phyloP scores from a whole-genome alignment of 2,797 vertebrate species.

The Silurus lanzhouensis region DNA sequence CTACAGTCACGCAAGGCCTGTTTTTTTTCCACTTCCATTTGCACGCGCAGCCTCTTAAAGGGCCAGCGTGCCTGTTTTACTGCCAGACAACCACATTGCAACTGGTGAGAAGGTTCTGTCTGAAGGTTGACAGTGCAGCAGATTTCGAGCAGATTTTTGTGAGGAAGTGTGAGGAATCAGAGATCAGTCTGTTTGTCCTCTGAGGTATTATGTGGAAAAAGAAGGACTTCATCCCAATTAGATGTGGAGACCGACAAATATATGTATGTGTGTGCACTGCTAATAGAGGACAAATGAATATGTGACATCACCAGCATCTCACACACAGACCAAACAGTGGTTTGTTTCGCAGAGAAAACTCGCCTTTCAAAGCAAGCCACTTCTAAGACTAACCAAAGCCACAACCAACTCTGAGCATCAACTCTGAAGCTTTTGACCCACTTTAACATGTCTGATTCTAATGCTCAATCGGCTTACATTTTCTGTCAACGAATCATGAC shows the following conservation, averaged over 20 bases:
- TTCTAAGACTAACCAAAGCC: constrained; percentile 30
- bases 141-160: constrained; percentile 16
- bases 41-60: constrained; percentile 53
- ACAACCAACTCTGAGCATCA: constrained; percentile 9
- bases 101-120: not conserved
- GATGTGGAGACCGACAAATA: not conserved
- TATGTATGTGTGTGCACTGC: not conserved
- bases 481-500: not conserved
- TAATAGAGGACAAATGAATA: constrained; percentile 2
- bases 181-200: not conserved
- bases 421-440: not conserved
- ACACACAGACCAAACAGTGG: constrained; percentile 5
- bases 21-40: constrained; percentile 58
- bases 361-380: constrained; percentile 33
- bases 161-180: not conserved
- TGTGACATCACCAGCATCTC: not conserved
- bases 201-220: constrained; percentile 13
- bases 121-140: not conserved
- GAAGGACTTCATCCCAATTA: not conserved
- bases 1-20: constrained; percentile 73
- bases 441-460: constrained; percentile 13
- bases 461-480: not conserved
- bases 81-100: not conserved
- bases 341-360: constrained; percentile 25
- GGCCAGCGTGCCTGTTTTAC: constrained; percentile 33